Percentiles rank a stretch among this genome's conserved stretches.
phyloP scores from a whole-genome alignment of 2,113 vertebrate species.

The Cottus gobio region DNA sequence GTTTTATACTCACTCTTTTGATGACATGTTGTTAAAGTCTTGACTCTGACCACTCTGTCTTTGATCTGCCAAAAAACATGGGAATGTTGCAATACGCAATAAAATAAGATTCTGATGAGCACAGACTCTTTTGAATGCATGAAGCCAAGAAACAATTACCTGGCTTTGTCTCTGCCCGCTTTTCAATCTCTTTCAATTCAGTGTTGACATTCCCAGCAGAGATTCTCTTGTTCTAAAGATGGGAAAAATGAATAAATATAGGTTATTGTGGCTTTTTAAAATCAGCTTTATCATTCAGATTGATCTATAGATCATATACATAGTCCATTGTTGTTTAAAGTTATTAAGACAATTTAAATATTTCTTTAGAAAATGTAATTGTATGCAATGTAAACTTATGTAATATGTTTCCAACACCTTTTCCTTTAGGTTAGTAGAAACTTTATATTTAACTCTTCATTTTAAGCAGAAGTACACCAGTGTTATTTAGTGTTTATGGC shows the following conservation, averaged over 20 bases:
- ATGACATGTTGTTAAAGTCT: constrained; percentile 6
- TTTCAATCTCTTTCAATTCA: constrained; percentile 1
- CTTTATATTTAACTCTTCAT: background rate
- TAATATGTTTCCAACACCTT: background rate
- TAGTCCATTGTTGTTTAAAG: background rate
- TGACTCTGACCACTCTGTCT: background rate
- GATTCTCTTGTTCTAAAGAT: constrained; percentile 47
- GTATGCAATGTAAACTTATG: background rate
- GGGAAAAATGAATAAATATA: background rate
- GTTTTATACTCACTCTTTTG: constrained; percentile 62
- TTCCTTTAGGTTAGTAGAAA: background rate
- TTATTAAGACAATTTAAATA: background rate
- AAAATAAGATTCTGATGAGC: background rate
- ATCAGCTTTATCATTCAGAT: background rate
- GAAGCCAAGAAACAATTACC: constrained; percentile 17
- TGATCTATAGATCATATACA: background rate
- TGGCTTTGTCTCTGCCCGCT: background rate
- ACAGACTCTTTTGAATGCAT: background rate
- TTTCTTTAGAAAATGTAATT: background rate
- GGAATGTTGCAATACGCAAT: constrained; percentile 2
- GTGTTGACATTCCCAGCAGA: constrained; percentile 19
- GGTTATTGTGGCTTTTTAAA: background rate
- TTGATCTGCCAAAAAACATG: constrained; percentile 51
- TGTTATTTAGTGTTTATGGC: no score
- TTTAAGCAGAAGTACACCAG: background rate